Conservation (phyloP, 2,797 vertebrate genomes). For the Harpagifer antarcticus region DNA sequence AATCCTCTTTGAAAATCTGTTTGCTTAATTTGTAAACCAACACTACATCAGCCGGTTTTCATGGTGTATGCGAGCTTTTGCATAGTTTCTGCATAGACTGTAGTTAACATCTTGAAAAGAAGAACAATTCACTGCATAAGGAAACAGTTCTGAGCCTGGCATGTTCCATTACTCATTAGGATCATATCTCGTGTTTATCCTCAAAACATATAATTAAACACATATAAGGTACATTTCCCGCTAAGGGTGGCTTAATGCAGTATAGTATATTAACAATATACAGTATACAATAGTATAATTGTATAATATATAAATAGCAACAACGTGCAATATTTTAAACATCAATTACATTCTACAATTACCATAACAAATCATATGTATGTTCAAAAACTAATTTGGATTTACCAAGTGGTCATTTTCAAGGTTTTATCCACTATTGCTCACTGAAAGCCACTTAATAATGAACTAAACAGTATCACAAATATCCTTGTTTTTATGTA, state of each 20-base stretch:
- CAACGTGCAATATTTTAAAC: slow-evolving; percentile 4
- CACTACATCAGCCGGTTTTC: slow-evolving; percentile 19
- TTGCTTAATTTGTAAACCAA: slow-evolving; percentile 56
- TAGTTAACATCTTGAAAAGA: slow-evolving; percentile 24
- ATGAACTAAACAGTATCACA: not conserved
- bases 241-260: not conserved
- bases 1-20: slow-evolving; percentile 68
- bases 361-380: no score
- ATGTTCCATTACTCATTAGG: not conserved
- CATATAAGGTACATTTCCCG: slow-evolving; percentile 3
- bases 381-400: not conserved
- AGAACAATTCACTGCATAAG: slow-evolving; percentile 36
- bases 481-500: not conserved
- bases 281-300: no score
- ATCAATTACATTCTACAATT: not conserved
- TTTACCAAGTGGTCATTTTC: not conserved
- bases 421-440: not conserved
- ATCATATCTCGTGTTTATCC: not conserved
- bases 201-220: not conserved
- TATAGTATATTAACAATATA: not conserved
- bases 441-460: not conserved
- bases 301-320: not conserved
- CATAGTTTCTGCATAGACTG: slow-evolving; percentile 30
- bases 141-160: no score
- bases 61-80: not conserved